Evolutionary conservation across 2,113 vertebrate species (phyloP).

Genomic region (Machaerirhynchus nigripectus): DNA sequence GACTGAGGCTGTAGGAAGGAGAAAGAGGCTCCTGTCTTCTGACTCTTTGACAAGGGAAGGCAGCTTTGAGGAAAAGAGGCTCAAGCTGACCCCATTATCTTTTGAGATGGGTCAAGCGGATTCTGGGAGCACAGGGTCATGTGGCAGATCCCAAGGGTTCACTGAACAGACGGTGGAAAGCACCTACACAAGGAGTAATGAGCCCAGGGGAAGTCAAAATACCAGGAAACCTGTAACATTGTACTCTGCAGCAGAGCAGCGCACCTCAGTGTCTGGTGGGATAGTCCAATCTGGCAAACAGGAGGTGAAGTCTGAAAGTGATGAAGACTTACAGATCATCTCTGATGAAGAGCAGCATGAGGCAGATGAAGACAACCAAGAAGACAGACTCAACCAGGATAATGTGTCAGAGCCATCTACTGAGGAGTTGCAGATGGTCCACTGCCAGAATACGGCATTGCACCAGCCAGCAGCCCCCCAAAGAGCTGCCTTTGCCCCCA

Average conservation of each 20-base stretch:
- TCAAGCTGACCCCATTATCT: background rate
- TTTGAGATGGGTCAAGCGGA: background rate
- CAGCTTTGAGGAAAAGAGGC: background rate
- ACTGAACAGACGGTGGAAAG: background rate
- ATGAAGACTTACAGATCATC: background rate
- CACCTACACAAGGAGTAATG: fast-evolving
- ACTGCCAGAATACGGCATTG: background rate
- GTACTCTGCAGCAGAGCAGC: background rate
- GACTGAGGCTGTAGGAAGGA: background rate
- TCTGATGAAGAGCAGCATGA: background rate
- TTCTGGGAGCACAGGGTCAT: background rate
- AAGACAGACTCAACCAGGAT: background rate
- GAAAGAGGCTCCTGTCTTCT: background rate
- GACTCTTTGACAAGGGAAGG: background rate
- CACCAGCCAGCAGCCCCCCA: background rate
- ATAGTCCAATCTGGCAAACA: background rate
- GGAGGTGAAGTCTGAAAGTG: background rate
- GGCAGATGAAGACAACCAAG: background rate
- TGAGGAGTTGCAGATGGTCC: background rate
- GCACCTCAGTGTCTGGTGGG: fast-evolving
- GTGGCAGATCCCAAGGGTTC: background rate
- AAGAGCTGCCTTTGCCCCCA: background rate
- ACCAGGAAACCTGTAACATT: background rate
- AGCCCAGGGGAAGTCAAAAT: background rate
- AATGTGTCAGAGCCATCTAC: background rate